phyloP scores from a whole-genome alignment of 2,113 vertebrate genomes.

The Cairina moschata region DNA sequence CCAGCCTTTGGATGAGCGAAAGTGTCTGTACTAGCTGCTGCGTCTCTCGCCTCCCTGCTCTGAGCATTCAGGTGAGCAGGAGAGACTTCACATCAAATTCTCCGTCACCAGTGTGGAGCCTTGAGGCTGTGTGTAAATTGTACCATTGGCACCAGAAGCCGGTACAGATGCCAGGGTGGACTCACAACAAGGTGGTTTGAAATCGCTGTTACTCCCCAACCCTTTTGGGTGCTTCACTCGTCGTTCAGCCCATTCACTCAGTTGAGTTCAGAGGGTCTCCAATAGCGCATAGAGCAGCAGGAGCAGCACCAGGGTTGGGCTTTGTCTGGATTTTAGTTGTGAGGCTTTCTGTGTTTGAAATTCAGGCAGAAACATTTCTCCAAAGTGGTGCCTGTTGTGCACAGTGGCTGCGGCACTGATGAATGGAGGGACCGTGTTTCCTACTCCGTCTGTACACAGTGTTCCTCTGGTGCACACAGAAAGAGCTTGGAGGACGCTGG shows the following conservation, averaged over 20 bases:
- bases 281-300: too few relatives aligned
- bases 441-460: too few relatives aligned
- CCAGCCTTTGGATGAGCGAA: background rate
- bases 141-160: background rate
- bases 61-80: background rate
- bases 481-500: background rate
- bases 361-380: background rate
- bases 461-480: background rate
- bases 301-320: background rate
- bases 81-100: background rate
- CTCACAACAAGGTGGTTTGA: background rate
- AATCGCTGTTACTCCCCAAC: background rate
- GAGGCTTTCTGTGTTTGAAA: background rate
- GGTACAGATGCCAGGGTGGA: too few relatives aligned
- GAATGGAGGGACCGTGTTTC: background rate
- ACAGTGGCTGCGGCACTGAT: background rate
- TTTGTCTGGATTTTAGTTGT: background rate
- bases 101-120: background rate
- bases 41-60: background rate
- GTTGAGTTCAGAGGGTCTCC: background rate
- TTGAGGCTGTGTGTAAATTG: background rate
- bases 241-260: background rate
- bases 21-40: background rate
- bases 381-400: background rate
- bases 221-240: background rate